Conservation (phyloP, 2,888 invertebrate genomes). For the Meiosimyza platycephala region DNA sequence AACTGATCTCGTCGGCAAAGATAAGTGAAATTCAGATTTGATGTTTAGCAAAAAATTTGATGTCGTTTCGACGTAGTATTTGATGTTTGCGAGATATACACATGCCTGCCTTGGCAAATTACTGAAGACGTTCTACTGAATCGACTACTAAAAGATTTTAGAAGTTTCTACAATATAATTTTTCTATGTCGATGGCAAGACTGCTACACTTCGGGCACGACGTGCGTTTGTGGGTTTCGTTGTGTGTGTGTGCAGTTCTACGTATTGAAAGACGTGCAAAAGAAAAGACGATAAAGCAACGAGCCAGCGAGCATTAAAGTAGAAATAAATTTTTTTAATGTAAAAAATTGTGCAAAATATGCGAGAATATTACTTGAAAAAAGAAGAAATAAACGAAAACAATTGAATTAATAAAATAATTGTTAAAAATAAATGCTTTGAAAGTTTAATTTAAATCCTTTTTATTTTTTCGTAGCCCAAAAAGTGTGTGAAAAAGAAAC, state of each 20-base stretch:
- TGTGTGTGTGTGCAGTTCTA: conserved; percentile 58
- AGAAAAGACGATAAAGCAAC: conserved; percentile 44
- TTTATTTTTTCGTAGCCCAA: conserved; percentile 22
- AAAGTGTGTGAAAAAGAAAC: background rate
- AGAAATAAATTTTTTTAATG: conserved; percentile 34
- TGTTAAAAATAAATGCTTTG: conserved; percentile 1
- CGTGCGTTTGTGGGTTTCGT: conserved; percentile 26
- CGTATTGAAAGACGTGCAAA: conserved; percentile 55
- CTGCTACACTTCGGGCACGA: conserved; percentile 25
- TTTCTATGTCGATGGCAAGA: background rate
- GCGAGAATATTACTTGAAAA: conserved; percentile 9
- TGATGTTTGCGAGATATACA: no score
- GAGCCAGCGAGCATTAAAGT: conserved; percentile 43
- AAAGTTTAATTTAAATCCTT: conserved; percentile 9
- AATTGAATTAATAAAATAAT: conserved; percentile 15
- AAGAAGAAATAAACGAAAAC: background rate
- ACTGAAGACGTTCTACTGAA: no score
- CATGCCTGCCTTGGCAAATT: no score
- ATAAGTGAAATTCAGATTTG: no score
- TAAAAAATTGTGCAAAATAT: conserved; percentile 63
- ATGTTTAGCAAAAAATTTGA: no score
- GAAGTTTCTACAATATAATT: no score
- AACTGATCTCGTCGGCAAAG: no score
- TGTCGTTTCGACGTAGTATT: no score
- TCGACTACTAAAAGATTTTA: no score